These are phyloP conservation scores for Rhadina sibilatrix DNA, from an alignment of 2,113 vertebrate species.

Conservation along the genomic window DNA sequence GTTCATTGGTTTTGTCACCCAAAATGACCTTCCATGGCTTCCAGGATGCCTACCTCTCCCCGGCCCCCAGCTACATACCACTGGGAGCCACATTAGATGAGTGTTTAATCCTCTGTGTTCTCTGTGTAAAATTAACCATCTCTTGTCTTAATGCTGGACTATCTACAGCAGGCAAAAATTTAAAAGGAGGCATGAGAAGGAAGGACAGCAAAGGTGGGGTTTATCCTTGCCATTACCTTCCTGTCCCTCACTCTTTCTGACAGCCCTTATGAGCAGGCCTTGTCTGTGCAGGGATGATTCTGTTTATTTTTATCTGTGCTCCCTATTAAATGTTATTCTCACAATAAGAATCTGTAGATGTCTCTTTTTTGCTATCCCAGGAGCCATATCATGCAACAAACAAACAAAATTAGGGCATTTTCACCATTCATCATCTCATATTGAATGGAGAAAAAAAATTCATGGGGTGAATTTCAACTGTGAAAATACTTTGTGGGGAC, in stretches of 20 bases:
- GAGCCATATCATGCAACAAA: background rate
- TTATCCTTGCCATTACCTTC: background rate
- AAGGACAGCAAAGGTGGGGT: background rate
- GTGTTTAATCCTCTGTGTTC: background rate
- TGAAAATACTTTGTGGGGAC: background rate
- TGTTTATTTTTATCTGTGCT: background rate
- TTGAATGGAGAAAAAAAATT: background rate
- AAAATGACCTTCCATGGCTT: constrained; percentile 58
- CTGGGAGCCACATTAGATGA: constrained; percentile 28
- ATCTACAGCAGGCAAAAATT: background rate
- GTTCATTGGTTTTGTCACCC: constrained; percentile 62
- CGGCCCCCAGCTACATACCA: constrained; percentile 42
- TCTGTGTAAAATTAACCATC: constrained; percentile 27
- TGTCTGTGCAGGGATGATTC: background rate
- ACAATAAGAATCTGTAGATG: background rate
- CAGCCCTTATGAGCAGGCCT: background rate
- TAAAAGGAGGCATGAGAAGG: background rate
- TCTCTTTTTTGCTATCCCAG: background rate
- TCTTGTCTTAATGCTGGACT: background rate
- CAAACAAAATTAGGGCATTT: background rate
- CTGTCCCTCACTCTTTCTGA: background rate
- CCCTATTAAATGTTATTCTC: background rate
- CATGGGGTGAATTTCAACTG: background rate
- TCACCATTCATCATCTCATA: background rate
- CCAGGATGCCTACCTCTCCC: constrained; percentile 64